Percentiles rank a stretch among this genome's conserved stretches.
These are phyloP conservation scores for Rhinichthys klamathensis DNA, from an alignment of 2,113 vertebrate genomes.

Conservation along the genomic window DNA sequence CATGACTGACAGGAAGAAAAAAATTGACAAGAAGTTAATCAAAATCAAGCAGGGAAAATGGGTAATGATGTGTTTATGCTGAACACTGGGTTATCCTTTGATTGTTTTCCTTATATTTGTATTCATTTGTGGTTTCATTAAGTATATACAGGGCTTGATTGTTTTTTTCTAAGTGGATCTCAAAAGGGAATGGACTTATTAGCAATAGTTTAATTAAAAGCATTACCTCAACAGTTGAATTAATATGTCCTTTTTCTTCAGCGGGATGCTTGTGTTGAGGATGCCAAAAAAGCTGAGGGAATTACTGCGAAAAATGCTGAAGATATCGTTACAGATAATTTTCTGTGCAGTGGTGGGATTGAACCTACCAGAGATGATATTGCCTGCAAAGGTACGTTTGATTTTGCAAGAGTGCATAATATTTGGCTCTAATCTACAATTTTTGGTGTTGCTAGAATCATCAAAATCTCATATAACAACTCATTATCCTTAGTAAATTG, in stretches of 20 bases:
- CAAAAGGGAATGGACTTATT: not conserved
- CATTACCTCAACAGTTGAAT: not conserved
- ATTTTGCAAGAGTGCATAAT: not conserved
- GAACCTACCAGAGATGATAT: conserved; percentile 55
- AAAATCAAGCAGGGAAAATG: conserved; percentile 59
- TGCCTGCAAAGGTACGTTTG: conserved; percentile 67
- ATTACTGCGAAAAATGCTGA: conserved; percentile 42
- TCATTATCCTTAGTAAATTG: not conserved
- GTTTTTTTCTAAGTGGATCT: not conserved
- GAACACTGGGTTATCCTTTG: not conserved
- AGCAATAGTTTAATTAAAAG: not conserved
- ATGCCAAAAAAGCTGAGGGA: conserved; percentile 50
- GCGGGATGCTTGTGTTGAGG: conserved; percentile 68
- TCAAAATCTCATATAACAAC: not conserved
- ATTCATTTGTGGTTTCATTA: not conserved
- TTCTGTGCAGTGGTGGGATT: conserved; percentile 73
- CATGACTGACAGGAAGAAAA: not conserved
- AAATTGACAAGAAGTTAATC: conserved; percentile 43
- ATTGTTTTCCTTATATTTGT: not conserved
- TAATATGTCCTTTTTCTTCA: conserved; percentile 32
- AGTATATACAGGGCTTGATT: not conserved
- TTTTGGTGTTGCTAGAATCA: not conserved
- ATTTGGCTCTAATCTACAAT: not conserved
- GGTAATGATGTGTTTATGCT: conserved; percentile 61
- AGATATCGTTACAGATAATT: conserved; percentile 69